phyloP scores from a whole-genome alignment of 2,113 vertebrate species.

The Corythoichthys haematopterus region DNA sequence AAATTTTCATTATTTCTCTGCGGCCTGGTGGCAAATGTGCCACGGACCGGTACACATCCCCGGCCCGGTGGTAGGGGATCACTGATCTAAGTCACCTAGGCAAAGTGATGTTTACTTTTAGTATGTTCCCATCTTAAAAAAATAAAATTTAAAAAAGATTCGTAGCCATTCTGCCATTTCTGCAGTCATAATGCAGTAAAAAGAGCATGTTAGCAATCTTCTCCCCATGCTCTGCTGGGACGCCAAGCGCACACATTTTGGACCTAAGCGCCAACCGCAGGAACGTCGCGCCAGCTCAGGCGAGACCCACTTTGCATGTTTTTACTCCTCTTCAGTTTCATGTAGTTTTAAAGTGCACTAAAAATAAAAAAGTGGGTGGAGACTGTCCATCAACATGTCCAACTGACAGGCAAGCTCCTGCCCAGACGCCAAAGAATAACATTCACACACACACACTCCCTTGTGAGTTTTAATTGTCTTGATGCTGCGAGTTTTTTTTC shows the following conservation, averaged over 20 bases:
- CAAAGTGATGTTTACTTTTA: conserved; percentile 2
- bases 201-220: conserved; percentile 49
- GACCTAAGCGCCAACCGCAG: conserved; percentile 46
- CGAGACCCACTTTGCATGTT: conserved; percentile 4
- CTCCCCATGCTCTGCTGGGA: conserved; percentile 46
- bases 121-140: conserved; percentile 30
- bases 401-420: neutral
- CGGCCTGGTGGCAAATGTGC: too few relatives aligned
- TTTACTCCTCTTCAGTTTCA: conserved; percentile 8
- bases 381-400: conserved; percentile 3
- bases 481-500: neutral
- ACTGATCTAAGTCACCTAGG: too few relatives aligned
- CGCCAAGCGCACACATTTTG: conserved; percentile 57
- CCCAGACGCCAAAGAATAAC: neutral
- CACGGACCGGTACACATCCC: too few relatives aligned
- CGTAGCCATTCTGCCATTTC: conserved; percentile 29
- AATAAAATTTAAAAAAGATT: conserved; percentile 13
- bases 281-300: conserved; percentile 45
- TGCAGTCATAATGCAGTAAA: conserved; percentile 30
- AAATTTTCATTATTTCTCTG: too few relatives aligned
- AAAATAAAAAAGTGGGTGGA: conserved; percentile 18
- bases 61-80: too few relatives aligned
- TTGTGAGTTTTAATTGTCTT: conserved; percentile 6
- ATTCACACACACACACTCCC: neutral
- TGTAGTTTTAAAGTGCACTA: conserved; percentile 13